phyloP scores from a whole-genome alignment of 2,797 vertebrate species.

The Acanthurus tractus region DNA sequence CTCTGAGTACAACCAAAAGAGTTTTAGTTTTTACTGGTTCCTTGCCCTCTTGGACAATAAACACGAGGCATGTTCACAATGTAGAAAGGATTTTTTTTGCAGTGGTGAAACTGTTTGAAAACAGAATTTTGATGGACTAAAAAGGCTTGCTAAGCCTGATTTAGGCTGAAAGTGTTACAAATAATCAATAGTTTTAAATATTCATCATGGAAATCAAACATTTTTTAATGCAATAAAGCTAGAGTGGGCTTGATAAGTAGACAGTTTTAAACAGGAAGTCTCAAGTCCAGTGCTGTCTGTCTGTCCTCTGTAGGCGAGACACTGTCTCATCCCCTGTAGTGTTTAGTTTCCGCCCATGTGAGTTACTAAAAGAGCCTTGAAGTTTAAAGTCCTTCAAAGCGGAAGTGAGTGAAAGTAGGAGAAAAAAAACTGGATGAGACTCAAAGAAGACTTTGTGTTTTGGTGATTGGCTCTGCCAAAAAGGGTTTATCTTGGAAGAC shows the following conservation, averaged over 20 bases:
- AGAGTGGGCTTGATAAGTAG: constrained; percentile 30
- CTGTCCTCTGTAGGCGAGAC: constrained; percentile 45
- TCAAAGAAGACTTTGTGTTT: constrained; percentile 92
- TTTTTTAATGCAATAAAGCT: constrained; percentile 19
- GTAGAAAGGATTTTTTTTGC: not conserved
- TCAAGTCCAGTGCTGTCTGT: constrained; percentile 25
- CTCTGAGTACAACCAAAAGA: too few species aligned
- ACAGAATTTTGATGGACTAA: not conserved
- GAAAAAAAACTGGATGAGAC: constrained; percentile 79
- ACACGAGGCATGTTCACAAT: constrained; percentile 5
- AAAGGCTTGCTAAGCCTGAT: not conserved
- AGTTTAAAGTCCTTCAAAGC: constrained; percentile 89
- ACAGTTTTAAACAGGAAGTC: constrained; percentile 53
- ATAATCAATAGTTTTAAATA: not conserved
- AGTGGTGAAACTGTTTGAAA: not conserved
- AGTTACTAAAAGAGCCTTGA: constrained; percentile 89
- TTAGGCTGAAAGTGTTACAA: not conserved
- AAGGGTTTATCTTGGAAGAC: constrained; percentile 78
- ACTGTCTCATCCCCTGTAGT: constrained; percentile 46
- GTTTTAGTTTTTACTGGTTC: constrained; percentile 5
- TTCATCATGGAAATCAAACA: constrained; percentile 16
- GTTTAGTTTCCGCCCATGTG: constrained; percentile 80
- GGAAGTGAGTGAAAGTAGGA: constrained; percentile 85
- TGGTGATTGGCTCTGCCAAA: constrained; percentile 78
- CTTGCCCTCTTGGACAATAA: constrained; percentile 10